Conservation (phyloP, 2,113 vertebrate species). For the Hippocampus comes region DNA sequence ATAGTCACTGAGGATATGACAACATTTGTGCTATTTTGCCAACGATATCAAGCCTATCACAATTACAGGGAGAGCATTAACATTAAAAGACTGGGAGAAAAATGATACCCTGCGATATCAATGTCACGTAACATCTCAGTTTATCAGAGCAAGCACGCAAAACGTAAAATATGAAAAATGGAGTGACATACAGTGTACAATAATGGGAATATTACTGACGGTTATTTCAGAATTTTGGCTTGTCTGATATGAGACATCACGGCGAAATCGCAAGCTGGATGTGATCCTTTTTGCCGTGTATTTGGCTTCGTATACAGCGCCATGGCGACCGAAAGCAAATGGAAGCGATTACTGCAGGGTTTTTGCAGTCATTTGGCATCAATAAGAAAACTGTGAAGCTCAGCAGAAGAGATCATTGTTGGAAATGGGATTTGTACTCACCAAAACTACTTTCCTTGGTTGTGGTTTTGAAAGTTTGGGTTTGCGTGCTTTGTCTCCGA, state of each 20-base stretch:
- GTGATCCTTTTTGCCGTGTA: background rate
- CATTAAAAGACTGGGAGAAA: no score
- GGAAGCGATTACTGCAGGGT: background rate
- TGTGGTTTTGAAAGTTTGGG: conserved; percentile 90
- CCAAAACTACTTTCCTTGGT: conserved; percentile 82
- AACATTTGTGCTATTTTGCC: no score
- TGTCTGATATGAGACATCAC: background rate
- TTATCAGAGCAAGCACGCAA: no score
- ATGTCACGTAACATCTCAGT: no score
- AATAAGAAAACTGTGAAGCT: background rate
- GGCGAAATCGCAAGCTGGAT: background rate
- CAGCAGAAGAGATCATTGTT: background rate
- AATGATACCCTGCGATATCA: no score
- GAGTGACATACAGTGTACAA: no score
- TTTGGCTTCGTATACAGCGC: background rate
- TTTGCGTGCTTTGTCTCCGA: conserved; percentile 77
- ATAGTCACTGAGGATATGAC: background rate
- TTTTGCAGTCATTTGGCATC: background rate
- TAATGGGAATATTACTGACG: no score
- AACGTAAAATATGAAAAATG: no score
- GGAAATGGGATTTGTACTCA: conserved; percentile 64
- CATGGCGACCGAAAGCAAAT: background rate
- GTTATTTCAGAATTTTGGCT: background rate
- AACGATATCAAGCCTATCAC: no score
- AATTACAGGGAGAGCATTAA: no score